phyloP scores from a whole-genome alignment of 1,140 invertebrate species.

The Drosophila yakuba region DNA sequence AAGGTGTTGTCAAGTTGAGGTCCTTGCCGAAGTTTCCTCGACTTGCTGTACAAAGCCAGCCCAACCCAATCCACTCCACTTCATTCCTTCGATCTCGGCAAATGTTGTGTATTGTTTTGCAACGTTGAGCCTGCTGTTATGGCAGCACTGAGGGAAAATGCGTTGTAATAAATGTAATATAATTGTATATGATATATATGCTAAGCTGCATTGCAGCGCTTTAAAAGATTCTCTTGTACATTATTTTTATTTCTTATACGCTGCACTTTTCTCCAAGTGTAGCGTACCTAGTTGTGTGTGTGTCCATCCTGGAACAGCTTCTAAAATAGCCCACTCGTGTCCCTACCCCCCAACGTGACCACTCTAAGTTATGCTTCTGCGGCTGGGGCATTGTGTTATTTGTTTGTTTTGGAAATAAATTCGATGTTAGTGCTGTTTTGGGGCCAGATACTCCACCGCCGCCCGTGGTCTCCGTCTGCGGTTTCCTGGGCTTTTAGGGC shows the following conservation, averaged over 20 bases:
- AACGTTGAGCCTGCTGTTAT: slow-evolving; percentile 40
- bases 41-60: slow-evolving; percentile 19
- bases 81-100: slow-evolving; percentile 16
- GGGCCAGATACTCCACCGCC: slow-evolving; percentile 39
- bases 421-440: slow-evolving; percentile 55
- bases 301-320: slow-evolving; percentile 39
- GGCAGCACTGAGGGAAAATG: slow-evolving; percentile 6
- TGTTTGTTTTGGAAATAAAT: slow-evolving; percentile 62
- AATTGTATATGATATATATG: neutral
- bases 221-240: too few relatives aligned
- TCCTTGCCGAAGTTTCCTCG: slow-evolving; percentile 51
- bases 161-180: neutral
- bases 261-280: slow-evolving; percentile 2
- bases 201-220: too few relatives aligned
- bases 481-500: slow-evolving; percentile 5
- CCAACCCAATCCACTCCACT: neutral
- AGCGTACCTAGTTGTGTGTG: slow-evolving; percentile 17
- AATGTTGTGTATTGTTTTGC: slow-evolving; percentile 58
- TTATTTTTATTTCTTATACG: too few relatives aligned
- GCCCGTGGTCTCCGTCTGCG: slow-evolving; percentile 8
- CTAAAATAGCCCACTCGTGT: slow-evolving; percentile 34
- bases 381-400: slow-evolving; percentile 43
- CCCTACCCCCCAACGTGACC: neutral
- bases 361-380: slow-evolving; percentile 34
- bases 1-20: slow-evolving; percentile 68